These are phyloP conservation scores for Tortrix viridana DNA, from an alignment of 2,888 invertebrate species.

Conservation along the genomic window DNA sequence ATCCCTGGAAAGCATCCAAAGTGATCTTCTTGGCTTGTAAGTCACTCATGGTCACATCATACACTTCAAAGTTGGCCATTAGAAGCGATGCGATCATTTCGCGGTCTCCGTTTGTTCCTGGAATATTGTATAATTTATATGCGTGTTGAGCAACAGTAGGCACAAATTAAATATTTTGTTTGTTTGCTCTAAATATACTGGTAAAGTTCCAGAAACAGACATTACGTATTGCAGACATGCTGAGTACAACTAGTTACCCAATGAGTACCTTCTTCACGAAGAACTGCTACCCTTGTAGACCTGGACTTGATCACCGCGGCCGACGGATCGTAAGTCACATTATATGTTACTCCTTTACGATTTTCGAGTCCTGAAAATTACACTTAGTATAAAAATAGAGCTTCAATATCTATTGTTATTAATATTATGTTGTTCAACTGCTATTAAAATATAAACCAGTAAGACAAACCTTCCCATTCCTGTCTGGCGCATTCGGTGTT, in stretches of 20 bases:
- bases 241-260: neutral
- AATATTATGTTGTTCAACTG: no score
- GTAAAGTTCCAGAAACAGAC: neutral
- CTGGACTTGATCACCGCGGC: slow-evolving; percentile 72
- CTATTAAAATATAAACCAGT: neutral
- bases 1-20: slow-evolving; percentile 92
- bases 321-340: slow-evolving; percentile 88
- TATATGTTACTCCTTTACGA: slow-evolving; percentile 89
- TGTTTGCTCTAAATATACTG: neutral
- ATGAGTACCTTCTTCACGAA: slow-evolving; percentile 93
- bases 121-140: slow-evolving; percentile 23
- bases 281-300: slow-evolving; percentile 91
- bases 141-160: neutral
- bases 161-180: no score
- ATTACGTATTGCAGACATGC: neutral
- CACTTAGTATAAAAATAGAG: slow-evolving; percentile 10
- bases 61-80: slow-evolving; percentile 95
- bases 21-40: slow-evolving; percentile 88
- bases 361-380: slow-evolving; percentile 79
- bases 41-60: slow-evolving; percentile 98
- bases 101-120: slow-evolving; percentile 95
- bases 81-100: slow-evolving; percentile 97
- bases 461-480: slow-evolving; percentile 86
- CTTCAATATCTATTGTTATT: neutral
- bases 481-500: slow-evolving; percentile 90